These are phyloP conservation scores for Hipparchia semele DNA, from an alignment of 2,888 invertebrate genomes.

Conservation along the genomic window DNA sequence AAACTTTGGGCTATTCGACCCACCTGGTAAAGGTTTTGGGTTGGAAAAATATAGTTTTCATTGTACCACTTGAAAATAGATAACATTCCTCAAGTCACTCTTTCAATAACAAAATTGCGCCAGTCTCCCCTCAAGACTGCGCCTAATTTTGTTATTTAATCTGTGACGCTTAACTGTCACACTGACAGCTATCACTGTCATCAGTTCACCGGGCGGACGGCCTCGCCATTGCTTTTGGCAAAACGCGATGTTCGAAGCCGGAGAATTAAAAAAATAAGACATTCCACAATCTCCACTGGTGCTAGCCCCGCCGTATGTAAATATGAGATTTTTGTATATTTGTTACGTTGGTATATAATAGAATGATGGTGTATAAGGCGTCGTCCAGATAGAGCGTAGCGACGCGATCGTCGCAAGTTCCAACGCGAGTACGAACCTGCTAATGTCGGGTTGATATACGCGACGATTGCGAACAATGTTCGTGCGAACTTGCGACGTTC, in stretches of 20 bases:
- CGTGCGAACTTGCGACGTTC: background rate
- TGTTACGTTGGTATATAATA: slow-evolving; percentile 53
- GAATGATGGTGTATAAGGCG: slow-evolving; percentile 10
- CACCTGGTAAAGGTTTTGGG: slow-evolving; percentile 9
- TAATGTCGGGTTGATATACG: background rate
- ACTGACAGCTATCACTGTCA: slow-evolving; percentile 14
- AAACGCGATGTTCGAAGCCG: slow-evolving; percentile 53
- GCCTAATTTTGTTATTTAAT: slow-evolving; percentile 25
- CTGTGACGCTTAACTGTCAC: slow-evolving; percentile 18
- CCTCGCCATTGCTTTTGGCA: slow-evolving; percentile 45
- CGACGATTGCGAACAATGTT: background rate
- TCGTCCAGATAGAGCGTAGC: background rate
- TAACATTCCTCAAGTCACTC: slow-evolving; percentile 11
- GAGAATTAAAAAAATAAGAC: slow-evolving; percentile 34
- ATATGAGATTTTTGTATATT: slow-evolving; percentile 60
- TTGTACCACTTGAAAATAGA: background rate
- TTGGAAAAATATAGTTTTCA: slow-evolving; percentile 7
- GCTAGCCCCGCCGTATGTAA: slow-evolving; percentile 49
- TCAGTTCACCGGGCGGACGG: slow-evolving; percentile 7
- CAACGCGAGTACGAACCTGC: too few species aligned
- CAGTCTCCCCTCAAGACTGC: slow-evolving; percentile 24
- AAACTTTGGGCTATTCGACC: background rate
- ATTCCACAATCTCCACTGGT: slow-evolving; percentile 48
- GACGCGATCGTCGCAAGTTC: background rate
- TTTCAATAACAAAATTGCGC: background rate